Conservation (phyloP, 2,888 invertebrate genomes). For the Hydriomena furcata region DNA sequence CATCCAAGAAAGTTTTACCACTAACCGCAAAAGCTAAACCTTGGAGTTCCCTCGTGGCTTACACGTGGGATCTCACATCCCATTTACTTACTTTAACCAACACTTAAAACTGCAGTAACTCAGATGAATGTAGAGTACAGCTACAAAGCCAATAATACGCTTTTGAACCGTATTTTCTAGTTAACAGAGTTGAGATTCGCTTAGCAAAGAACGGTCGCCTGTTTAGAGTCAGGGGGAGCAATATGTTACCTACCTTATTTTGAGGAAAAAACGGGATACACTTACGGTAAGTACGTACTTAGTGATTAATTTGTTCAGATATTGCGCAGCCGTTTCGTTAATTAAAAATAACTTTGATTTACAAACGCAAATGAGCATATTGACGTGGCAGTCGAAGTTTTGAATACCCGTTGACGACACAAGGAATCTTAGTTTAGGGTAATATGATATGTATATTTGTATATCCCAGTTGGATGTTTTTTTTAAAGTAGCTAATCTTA, state of each 20-base stretch:
- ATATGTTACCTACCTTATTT: conserved; percentile 19
- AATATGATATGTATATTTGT: too few species aligned
- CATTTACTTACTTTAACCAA: conserved; percentile 29
- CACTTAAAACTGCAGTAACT: conserved; percentile 28
- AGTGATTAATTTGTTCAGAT: background rate
- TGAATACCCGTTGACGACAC: too few species aligned
- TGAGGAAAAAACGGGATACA: conserved; percentile 12
- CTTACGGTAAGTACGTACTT: background rate
- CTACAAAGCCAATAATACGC: conserved; percentile 9
- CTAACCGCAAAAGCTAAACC: conserved; percentile 16
- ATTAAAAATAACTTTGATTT: too few species aligned
- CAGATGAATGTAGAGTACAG: conserved; percentile 19
- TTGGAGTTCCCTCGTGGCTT: conserved; percentile 19
- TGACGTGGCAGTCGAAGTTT: too few species aligned
- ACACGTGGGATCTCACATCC: conserved; percentile 18
- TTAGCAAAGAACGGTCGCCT: background rate
- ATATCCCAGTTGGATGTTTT: too few species aligned
- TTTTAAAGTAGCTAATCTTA: too few species aligned
- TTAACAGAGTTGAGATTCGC: conserved; percentile 4
- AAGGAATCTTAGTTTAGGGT: too few species aligned
- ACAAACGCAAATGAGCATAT: too few species aligned
- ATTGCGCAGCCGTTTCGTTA: background rate
- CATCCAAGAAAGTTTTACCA: conserved; percentile 12
- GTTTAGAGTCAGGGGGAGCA: conserved; percentile 5
- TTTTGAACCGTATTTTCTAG: conserved; percentile 10